Evolutionary conservation across 2,113 vertebrate genomes (phyloP).

Genomic region (Lamprotornis superbus): DNA sequence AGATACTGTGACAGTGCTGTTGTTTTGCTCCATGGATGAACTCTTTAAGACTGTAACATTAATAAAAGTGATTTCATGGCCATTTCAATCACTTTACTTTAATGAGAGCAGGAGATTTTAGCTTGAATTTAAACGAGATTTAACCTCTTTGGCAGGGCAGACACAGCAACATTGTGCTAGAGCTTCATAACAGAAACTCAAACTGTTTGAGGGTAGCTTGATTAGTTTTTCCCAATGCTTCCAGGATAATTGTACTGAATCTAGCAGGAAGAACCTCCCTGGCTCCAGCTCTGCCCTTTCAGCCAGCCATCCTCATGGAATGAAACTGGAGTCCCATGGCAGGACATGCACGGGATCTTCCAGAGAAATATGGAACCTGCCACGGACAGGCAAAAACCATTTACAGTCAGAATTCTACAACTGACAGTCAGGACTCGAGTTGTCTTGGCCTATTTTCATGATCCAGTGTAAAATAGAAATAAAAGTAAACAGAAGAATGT

Average conservation of each 20-base stretch:
- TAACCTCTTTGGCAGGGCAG: constrained; percentile 1
- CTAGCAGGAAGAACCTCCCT: background rate
- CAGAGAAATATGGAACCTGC: background rate
- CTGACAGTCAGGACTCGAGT: background rate
- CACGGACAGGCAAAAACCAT: background rate
- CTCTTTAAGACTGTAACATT: background rate
- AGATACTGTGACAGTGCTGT: background rate
- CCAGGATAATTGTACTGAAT: background rate
- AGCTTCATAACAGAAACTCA: constrained; percentile 5
- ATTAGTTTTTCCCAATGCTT: background rate
- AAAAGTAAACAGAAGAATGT: background rate
- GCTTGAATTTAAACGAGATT: constrained; percentile 16
- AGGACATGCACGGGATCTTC: background rate
- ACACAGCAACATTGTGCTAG: constrained; percentile 22
- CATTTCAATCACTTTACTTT: constrained; percentile 18
- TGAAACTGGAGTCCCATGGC: background rate
- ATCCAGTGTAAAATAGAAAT: background rate
- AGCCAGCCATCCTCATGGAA: background rate
- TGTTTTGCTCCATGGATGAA: constrained; percentile 9
- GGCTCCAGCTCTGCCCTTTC: background rate
- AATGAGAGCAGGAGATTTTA: background rate
- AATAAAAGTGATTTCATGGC: constrained; percentile 4
- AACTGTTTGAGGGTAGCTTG: background rate
- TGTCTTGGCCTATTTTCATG: background rate
- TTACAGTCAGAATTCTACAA: background rate